Conservation (phyloP, 2,888 invertebrate genomes). For the Lasioglossum zephyrum region DNA sequence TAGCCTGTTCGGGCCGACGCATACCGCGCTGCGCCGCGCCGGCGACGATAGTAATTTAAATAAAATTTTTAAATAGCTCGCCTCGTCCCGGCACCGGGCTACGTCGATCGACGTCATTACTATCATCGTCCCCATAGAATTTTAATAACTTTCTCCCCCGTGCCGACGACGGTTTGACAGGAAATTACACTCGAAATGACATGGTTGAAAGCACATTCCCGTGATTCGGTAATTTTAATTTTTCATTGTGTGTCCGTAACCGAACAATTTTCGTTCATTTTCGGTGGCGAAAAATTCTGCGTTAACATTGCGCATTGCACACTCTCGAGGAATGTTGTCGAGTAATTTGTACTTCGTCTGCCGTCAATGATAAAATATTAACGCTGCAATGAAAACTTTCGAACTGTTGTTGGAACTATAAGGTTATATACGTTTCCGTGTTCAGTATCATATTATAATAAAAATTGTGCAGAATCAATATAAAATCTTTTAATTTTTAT, state of each 20-base stretch:
- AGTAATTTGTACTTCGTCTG: background rate
- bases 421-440: background rate
- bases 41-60: constrained; percentile 12
- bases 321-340: background rate
- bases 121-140: background rate
- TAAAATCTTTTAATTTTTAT: background rate
- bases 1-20: background rate
- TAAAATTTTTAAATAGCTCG: constrained; percentile 28
- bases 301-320: background rate
- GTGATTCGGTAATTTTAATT: constrained; percentile 8
- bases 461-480: too few relatives aligned
- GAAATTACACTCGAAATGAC: background rate
- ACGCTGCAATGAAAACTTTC: background rate
- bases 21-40: too few relatives aligned
- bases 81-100: background rate
- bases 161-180: background rate
- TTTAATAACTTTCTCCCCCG: background rate
- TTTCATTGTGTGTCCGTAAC: background rate
- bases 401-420: background rate
- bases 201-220: background rate
- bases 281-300: background rate
- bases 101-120: background rate
- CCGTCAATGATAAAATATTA: background rate
- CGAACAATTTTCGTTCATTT: background rate
- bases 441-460: background rate